phyloP scores from a whole-genome alignment of 2,888 invertebrate species.

The Lithophane ornitopus region DNA sequence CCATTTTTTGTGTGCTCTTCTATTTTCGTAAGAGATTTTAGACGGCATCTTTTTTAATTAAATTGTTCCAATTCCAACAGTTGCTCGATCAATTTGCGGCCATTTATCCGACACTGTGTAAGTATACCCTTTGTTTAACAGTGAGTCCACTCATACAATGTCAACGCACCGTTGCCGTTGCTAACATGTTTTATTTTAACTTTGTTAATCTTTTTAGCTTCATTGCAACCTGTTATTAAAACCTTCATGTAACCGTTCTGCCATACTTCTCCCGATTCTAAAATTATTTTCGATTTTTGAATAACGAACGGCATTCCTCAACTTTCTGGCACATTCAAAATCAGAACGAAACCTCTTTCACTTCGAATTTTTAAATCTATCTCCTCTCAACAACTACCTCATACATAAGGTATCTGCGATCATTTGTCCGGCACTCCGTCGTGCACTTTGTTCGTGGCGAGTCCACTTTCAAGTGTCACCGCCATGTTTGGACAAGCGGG shows the following conservation, averaged over 20 bases:
- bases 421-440: slow-evolving; percentile 54
- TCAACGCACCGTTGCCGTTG: slow-evolving; percentile 43
- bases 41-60: slow-evolving; percentile 29
- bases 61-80: slow-evolving; percentile 43
- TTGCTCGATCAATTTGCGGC: slow-evolving; percentile 40
- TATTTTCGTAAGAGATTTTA: slow-evolving; percentile 6
- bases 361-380: background rate
- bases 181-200: slow-evolving; percentile 32
- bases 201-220: slow-evolving; percentile 11
- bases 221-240: slow-evolving; percentile 14
- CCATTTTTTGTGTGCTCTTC: background rate
- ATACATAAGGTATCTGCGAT: slow-evolving; percentile 45
- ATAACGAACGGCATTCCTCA: background rate
- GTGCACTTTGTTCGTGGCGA: slow-evolving; percentile 50
- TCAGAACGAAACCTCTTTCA: background rate
- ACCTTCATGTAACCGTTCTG: slow-evolving; percentile 1
- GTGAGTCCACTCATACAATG: slow-evolving; percentile 48
- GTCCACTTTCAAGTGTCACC: slow-evolving; percentile 66
- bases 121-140: slow-evolving; percentile 34
- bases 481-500: slow-evolving; percentile 76
- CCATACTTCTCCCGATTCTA: background rate
- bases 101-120: slow-evolving; percentile 19
- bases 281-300: background rate
- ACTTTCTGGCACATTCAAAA: background rate
- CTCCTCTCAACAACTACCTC: background rate